Evolutionary conservation across 1,140 invertebrate species (phyloP).

Genomic region (Notospermus geniculatus): DNA sequence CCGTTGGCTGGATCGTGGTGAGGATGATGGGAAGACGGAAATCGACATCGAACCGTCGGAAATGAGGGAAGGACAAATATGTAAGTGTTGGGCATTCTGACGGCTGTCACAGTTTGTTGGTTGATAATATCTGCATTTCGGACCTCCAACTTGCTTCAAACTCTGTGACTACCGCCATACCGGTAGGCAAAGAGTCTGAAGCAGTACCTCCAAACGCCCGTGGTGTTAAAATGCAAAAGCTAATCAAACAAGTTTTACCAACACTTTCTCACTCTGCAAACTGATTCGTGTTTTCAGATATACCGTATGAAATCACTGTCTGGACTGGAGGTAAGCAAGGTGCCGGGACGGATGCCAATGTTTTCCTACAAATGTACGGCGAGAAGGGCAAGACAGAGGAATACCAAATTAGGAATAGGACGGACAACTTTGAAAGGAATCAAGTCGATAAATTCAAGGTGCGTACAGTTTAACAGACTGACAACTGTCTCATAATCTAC

Average conservation of each 20-base stretch:
- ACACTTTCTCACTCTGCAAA: too few relatives aligned
- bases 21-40: conserved; percentile 47
- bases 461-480: too few relatives aligned
- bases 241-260: too few relatives aligned
- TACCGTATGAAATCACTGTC: conserved; percentile 52
- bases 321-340: conserved; percentile 43
- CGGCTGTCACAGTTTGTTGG: too few relatives aligned
- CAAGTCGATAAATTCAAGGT: conserved; percentile 53
- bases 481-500: too few relatives aligned
- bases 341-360: conserved; percentile 52
- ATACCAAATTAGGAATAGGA: conserved; percentile 43
- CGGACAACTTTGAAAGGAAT: conserved; percentile 53
- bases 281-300: too few relatives aligned
- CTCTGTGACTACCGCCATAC: too few relatives aligned
- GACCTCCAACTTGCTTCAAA: too few relatives aligned
- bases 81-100: conserved; percentile 36
- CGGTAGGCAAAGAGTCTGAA: too few relatives aligned
- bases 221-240: too few relatives aligned
- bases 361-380: conserved; percentile 52
- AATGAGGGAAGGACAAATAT: conserved; percentile 43
- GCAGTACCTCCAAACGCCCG: too few relatives aligned
- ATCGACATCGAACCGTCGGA: conserved; percentile 49
- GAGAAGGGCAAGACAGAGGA: conserved; percentile 48
- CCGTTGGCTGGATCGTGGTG: conserved; percentile 51
- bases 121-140: too few relatives aligned